Conservation (phyloP, 2,888 invertebrate genomes). For the Acronicta leporina region DNA sequence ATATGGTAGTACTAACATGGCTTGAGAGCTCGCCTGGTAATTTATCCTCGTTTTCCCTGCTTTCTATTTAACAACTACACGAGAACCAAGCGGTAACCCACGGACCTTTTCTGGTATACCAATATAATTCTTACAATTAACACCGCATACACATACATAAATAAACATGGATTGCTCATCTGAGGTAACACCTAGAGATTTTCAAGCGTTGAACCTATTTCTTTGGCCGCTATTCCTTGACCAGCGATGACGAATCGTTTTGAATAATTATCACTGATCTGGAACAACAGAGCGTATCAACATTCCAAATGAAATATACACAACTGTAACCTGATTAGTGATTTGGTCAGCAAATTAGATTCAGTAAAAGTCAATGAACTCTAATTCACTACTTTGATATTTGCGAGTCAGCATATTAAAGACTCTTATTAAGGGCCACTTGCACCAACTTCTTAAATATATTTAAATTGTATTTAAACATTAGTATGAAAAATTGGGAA, state of each 20-base stretch:
- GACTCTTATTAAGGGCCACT: too few species aligned
- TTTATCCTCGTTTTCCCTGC: conserved; percentile 71
- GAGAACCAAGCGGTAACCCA: conserved; percentile 43
- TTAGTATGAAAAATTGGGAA: too few species aligned
- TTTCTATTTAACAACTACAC: conserved; percentile 68
- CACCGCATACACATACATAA: conserved; percentile 24
- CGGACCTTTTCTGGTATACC: conserved; percentile 11
- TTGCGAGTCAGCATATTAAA: conserved; percentile 14
- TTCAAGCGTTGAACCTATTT: conserved; percentile 58
- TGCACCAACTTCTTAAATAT: too few species aligned
- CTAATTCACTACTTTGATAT: conserved; percentile 9
- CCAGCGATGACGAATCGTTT: conserved; percentile 66
- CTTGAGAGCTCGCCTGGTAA: conserved; percentile 56
- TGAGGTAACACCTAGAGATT: conserved; percentile 33
- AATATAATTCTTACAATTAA: conserved; percentile 38
- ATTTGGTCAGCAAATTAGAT: conserved; percentile 33
- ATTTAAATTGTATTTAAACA: too few species aligned
- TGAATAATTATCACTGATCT: conserved; percentile 67
- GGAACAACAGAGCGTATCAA: conserved; percentile 48
- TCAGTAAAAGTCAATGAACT: conserved; percentile 40
- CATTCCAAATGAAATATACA: conserved; percentile 47
- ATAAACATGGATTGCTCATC: too few species aligned
- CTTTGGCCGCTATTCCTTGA: conserved; percentile 52
- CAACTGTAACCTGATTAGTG: conserved; percentile 35
- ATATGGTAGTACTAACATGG: conserved; percentile 69